Evolutionary conservation across 2,888 invertebrate species (phyloP).

Genomic region (Drosophila subquinaria): DNA sequence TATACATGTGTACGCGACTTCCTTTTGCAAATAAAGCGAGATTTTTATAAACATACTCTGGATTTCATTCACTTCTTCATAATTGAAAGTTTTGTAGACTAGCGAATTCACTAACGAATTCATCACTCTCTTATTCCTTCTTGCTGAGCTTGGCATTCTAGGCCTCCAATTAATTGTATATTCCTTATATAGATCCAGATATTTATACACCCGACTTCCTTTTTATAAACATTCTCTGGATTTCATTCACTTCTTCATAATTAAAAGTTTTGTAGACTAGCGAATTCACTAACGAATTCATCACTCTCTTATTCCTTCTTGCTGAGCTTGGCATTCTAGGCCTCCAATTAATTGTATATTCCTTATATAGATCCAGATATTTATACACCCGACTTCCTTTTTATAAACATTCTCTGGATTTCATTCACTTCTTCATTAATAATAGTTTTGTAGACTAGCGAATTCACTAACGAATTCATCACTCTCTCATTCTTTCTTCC

Average conservation of each 20-base stretch:
- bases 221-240: conserved; percentile 11
- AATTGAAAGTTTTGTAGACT: conserved; percentile 30
- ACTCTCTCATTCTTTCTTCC: no score
- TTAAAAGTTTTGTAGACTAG: conserved; percentile 34
- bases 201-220: background rate
- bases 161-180: no score
- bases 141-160: no score
- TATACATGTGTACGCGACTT: background rate
- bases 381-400: conserved; percentile 3
- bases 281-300: background rate
- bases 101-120: conserved; percentile 18
- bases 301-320: no score
- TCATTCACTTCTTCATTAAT: conserved; percentile 29
- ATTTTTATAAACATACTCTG: conserved; percentile 13
- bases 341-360: no score
- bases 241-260: conserved; percentile 24
- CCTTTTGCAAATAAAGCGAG: conserved; percentile 34
- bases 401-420: conserved; percentile 7
- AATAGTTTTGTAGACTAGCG: conserved; percentile 32
- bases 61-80: conserved; percentile 15
- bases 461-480: background rate
- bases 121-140: no score
- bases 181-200: background rate
- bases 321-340: no score
- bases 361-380: background rate